Base-by-base conservation (phyloP, 2,797 vertebrate species). In the Serranus cabrilla region DNA sequence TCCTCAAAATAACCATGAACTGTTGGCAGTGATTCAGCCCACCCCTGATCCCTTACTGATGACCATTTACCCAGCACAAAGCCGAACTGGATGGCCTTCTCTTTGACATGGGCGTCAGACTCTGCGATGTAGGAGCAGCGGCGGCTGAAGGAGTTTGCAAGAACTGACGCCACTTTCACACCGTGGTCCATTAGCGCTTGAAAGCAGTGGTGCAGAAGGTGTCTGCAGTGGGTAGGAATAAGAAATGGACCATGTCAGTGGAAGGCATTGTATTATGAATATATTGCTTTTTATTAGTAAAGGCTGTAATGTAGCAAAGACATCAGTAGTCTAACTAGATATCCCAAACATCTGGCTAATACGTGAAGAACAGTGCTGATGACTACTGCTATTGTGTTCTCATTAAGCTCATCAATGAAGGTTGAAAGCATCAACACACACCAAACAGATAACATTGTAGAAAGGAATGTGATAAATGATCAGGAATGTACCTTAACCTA, bases 181-280 rank as follows among this genome's bases (percentile, higher is more conserved):
- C 98, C 98, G 39, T 99, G 98, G 91, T 99, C 98, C 98, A 99
- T 99, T 77, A 99, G 88, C 61, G 98, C 98, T 92, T 99, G 98
- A 87, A 99, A 99, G 87, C 98, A 99, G 93, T 99, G 98, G 92
- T 99, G 98, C 85, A 99, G 96, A 58, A 99, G 96, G 91, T 99
- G 98, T 85, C 98, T 99, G 91, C 34, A 89, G 61, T 14, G 50
- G 54, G 21, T 23, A 51, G 1, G 37, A 67, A 11, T 70, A 23
- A 62, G 20, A 14, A 31, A 66, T 12, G 25, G 17, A 61, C 2
- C 7, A 37, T 5, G 50, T 81, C 43, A 77, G 42, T 18, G 6
- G 16, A 62, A 25, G 45, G 47, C 7, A 66, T 8, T 21, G 5
- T 14, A 18, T 4, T 4, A 55, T 64, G 21, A 17, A 65, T 20